Evolutionary conservation across 2,888 invertebrate species (phyloP), one percentile per base, ranked within the genome.

Genomic region (Urechis unicinctus): DNA sequence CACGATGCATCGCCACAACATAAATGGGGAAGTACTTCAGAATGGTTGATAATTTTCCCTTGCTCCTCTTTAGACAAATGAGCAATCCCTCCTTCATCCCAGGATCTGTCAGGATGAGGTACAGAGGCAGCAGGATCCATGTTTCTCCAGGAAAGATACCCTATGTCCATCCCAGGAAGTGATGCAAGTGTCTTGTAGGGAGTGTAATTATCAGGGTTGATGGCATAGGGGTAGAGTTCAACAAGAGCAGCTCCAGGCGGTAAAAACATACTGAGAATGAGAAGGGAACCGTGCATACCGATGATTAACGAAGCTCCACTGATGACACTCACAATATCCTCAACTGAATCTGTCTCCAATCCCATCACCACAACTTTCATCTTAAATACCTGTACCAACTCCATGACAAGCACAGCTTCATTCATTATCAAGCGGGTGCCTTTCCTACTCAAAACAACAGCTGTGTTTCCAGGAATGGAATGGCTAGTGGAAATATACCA

Each of bases 221-320:
- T 73, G 1, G 77, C 81, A 67, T 75, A 81, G 0, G 82, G 82
- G 66, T 81, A 82, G n/a, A 82, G 57, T 67, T 82, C 82, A 17
- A 82, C 61, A 2, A 81, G 60, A 46, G 72, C 58, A 30, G 78
- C 68, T 25, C 72, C 69, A 13, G 73, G 68, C 44, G 68, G 69
- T 21, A 81, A 59, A 65, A 81, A 81, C 54, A 80, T 60, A 13
- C 78, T 66, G 2, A 81, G 62, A 49, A 75, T 69, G 60, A 81
- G 66, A 29, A 77, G 71, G 3, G 81, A 79, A 6, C 82, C 81
- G 67, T 80, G 79, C 75, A 79, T 76, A 2, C 78, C 78, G 17
- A 80, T 67, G 1, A 79, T 59, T 13, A 78, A 66, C 26, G 52
- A 60, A 3, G 74, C 64, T 53, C 59, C 56, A 28, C 65, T 62